Evolutionary conservation across 2,797 vertebrate species (phyloP).

Genomic region (Mycteria americana): DNA sequence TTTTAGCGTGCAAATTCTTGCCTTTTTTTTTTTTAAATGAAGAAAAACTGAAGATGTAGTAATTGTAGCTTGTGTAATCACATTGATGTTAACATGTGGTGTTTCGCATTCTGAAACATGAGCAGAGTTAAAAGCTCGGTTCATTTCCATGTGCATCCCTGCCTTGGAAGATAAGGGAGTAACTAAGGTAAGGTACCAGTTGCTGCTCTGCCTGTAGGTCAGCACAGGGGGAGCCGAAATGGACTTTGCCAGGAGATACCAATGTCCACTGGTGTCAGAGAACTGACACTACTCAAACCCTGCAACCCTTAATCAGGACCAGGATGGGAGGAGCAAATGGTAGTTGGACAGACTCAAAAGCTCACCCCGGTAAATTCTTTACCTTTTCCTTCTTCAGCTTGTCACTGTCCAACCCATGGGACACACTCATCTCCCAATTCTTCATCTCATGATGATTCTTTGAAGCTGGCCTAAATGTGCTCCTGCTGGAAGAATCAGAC

Average conservation of each 20-base stretch:
- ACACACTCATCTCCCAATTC: neutral
- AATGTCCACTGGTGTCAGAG: neutral
- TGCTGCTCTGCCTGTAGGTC: neutral
- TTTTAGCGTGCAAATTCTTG: neutral
- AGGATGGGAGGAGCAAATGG: neutral
- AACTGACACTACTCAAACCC: neutral
- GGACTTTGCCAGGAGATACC: neutral
- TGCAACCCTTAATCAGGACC: neutral
- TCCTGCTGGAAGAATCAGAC: neutral
- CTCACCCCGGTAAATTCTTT: neutral
- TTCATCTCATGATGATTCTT: neutral
- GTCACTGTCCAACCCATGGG: neutral
- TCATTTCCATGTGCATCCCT: neutral
- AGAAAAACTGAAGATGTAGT: neutral
- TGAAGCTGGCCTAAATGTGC: neutral
- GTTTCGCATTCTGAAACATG: neutral
- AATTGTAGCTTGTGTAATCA: neutral
- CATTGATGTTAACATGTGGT: neutral
- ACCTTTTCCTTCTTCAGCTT: neutral
- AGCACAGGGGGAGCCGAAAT: neutral
- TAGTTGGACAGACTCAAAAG: neutral
- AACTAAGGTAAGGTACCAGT: neutral
- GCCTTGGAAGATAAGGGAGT: neutral
- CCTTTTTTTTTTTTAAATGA: neutral
- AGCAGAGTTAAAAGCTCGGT: neutral